These are phyloP conservation scores for Phylloscopus collybita DNA, from an alignment of 2,797 vertebrate species.

Conservation along the genomic window DNA sequence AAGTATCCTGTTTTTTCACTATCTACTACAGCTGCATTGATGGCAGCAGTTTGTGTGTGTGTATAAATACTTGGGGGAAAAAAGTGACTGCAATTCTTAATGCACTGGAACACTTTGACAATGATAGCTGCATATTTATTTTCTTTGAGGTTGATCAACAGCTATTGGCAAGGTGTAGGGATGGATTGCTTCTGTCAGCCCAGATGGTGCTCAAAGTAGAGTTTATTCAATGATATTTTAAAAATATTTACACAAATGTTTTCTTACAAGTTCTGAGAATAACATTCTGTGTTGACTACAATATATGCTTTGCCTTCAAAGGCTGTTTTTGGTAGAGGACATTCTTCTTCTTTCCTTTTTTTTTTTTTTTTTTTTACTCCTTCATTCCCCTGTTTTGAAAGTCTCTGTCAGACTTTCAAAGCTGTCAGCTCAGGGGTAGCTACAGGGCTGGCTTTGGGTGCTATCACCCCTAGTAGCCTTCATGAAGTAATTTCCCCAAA, in stretches of 20 bases:
- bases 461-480: background rate
- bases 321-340: background rate
- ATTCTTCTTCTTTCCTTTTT: background rate
- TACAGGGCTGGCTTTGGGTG: background rate
- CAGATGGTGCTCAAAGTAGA: background rate
- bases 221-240: background rate
- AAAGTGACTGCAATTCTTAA: background rate
- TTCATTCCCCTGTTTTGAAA: background rate
- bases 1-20: background rate
- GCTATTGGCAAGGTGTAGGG: background rate
- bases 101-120: background rate
- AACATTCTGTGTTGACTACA: background rate
- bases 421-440: background rate
- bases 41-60: background rate
- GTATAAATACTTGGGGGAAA: background rate
- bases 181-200: background rate
- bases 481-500: background rate
- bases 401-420: background rate
- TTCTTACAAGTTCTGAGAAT: background rate
- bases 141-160: background rate
- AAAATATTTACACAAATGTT: background rate
- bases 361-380: background rate
- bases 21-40: background rate
- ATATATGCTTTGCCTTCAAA: background rate
- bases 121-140: background rate